Evolutionary conservation across 2,797 vertebrate genomes (phyloP), one percentile per base, ranked within the genome.

Genomic region (Takifugu ocellatus): DNA sequence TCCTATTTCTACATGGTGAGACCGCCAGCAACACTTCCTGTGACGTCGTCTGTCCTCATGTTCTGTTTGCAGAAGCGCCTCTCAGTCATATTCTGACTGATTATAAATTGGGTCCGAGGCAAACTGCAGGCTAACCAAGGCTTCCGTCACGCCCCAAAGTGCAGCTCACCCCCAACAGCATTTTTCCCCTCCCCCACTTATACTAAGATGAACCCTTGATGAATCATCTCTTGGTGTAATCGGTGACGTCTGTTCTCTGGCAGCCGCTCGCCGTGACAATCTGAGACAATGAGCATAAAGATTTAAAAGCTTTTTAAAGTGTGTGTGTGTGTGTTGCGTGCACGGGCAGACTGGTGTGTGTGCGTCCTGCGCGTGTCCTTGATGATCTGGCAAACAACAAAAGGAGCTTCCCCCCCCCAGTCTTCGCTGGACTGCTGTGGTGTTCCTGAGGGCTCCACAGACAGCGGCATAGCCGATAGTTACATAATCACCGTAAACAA

Each of bases 1-100:
- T 98, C 94, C 4, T 99, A 99, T 79, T 98, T 98, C 82, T 99
- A 99, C 85, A 99, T 99, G 97, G 97, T 99, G 89, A 93, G 94
- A 71, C 36, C 46, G 42, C 25, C 31, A 48, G 33, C 36, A 36
- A 31, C 31, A 1, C 10, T 39, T 39, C 3, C 36, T 33, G 27
- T 29, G 27, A 5, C 27, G 27, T 6, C 27, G 27, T 29, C 8
- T 29, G 31, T 33, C 8, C 31, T 33, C 31, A 33, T 33, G 31
- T 33, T 31, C 3, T 31, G 29, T 31, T 31, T 2, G 5, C 29
- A 31, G 2, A 8, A 31, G 5, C 29, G 2, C 6, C 6, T 6
- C 29, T 31, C 29, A 2, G 27, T 29, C 27, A 7, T 29, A 29
- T 4, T 29, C 27, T 4, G 27, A 7, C 6, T 4, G 27, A 21